Conservation (phyloP, 2,888 invertebrate genomes). For the Morpho achilles region DNA sequence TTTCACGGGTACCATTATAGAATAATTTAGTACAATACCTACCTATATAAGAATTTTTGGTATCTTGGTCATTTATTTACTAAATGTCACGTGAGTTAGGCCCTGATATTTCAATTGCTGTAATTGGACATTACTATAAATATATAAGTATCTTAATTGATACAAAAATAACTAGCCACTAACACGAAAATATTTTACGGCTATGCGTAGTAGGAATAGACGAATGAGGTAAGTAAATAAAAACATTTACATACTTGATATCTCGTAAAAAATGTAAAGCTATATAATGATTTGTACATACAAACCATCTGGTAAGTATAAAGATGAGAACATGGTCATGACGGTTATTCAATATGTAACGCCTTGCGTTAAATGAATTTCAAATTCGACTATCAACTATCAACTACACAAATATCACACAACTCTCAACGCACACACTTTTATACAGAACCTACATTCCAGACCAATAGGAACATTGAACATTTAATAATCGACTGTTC, state of each 20-base stretch:
- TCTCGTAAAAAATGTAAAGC: slow-evolving; percentile 17
- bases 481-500: neutral
- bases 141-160: slow-evolving; percentile 48
- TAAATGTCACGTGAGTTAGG: slow-evolving; percentile 59
- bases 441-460: slow-evolving; percentile 6
- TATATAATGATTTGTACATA: slow-evolving; percentile 18
- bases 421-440: slow-evolving; percentile 13
- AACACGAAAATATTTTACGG: slow-evolving; percentile 47
- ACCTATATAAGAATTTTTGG: slow-evolving; percentile 54
- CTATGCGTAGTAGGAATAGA: slow-evolving; percentile 56
- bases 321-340: slow-evolving; percentile 34
- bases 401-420: slow-evolving; percentile 26
- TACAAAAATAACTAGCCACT: slow-evolving; percentile 52
- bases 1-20: slow-evolving; percentile 32
- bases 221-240: slow-evolving; percentile 57
- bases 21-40: slow-evolving; percentile 52
- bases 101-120: slow-evolving; percentile 41
- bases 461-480: slow-evolving; percentile 17
- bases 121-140: slow-evolving; percentile 31
- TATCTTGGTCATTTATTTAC: slow-evolving; percentile 57
- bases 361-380: slow-evolving; percentile 55
- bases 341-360: slow-evolving; percentile 40
- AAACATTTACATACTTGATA: slow-evolving; percentile 35
- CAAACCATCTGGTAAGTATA: slow-evolving; percentile 1
- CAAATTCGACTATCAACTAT: slow-evolving; percentile 56